Evolutionary conservation across 2,113 vertebrate species (phyloP), one percentile per base, ranked within the genome.

Genomic region (Erythrocebus patas): DNA sequence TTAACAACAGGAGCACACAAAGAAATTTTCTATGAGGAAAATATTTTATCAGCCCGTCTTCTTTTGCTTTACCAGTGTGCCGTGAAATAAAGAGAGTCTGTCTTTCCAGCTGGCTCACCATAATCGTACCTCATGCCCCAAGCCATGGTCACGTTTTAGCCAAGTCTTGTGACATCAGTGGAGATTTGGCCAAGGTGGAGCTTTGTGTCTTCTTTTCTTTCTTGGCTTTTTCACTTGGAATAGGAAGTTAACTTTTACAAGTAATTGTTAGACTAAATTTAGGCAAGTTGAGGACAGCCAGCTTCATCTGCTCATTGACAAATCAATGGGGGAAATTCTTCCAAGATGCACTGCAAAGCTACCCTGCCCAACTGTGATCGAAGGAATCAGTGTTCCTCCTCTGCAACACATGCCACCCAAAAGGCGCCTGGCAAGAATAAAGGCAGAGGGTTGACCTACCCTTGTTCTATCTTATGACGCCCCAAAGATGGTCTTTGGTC

Each of bases 241-340:
- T 84, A 52, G 30, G 57, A 91, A 91, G 9, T 95, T 97, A 76
- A 52, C 16, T 38, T 83, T 96, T 35, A 95, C 84, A 92, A 93
- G 48, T 20, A 83, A 88, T 80, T 68, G 27, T 50, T 85, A 80
- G 57, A 25, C 40, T 43, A 30, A 38, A 25, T 78, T 95, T 92
- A 75, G 87, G n/a, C 68, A 88, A 40, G 48, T 5, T 66, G 50
- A 75, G 30, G 68, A 86, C 50, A 18, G 64, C 23, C 35, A 88
- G 38, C 10, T 94, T 88, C 57, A 14, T 43, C 32, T 23, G 30
- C 59, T 96, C 48, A 4, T 40, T 68, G 92, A 70, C 61, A 92
- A 35, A 61, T 50, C 25, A 57, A 4, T 52, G n/a, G 45, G n/a
- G n/a, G 22, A 32, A 40, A 43, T 30, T 40, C 22, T 89, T 83